A percentile compares a stretch with the other conserved stretches of the same genome.
These are phyloP conservation scores for Danio albolineatus DNA, from an alignment of 2,797 vertebrate genomes.

Conservation along the genomic window DNA sequence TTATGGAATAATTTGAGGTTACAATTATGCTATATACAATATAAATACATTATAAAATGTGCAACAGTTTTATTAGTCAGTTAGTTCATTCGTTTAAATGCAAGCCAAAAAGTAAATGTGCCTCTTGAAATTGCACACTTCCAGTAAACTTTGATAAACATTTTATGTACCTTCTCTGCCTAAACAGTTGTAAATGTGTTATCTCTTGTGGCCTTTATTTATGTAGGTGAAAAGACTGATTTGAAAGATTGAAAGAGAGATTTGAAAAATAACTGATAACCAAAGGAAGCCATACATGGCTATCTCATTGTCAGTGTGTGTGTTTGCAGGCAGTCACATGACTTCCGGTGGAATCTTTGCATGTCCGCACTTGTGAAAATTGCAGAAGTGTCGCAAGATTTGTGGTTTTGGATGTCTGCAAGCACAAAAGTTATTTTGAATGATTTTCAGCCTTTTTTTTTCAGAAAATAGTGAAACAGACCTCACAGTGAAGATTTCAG, in stretches of 20 bases:
- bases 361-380: constrained; percentile 17
- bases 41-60: too few species aligned
- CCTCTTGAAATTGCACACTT: not conserved
- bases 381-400: constrained; percentile 10
- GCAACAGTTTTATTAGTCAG: too few species aligned
- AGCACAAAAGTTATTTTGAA: not conserved
- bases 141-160: not conserved
- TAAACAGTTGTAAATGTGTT: not conserved
- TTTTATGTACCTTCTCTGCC: not conserved
- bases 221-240: constrained; percentile 2
- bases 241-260: not conserved
- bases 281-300: not conserved
- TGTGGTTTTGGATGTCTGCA: not conserved
- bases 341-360: constrained; percentile 29
- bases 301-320: not conserved
- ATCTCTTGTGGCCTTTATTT: not conserved
- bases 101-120: not conserved
- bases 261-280: not conserved
- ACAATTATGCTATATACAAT: too few species aligned
- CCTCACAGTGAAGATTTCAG: not conserved
- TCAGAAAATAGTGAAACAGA: too few species aligned
- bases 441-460: not conserved
- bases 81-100: not conserved
- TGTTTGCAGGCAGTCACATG: constrained; percentile 16
- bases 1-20: not conserved